These are phyloP conservation scores for Steinernema hermaphroditum DNA, from an alignment of 2,888 invertebrate genomes.

Conservation along the genomic window DNA sequence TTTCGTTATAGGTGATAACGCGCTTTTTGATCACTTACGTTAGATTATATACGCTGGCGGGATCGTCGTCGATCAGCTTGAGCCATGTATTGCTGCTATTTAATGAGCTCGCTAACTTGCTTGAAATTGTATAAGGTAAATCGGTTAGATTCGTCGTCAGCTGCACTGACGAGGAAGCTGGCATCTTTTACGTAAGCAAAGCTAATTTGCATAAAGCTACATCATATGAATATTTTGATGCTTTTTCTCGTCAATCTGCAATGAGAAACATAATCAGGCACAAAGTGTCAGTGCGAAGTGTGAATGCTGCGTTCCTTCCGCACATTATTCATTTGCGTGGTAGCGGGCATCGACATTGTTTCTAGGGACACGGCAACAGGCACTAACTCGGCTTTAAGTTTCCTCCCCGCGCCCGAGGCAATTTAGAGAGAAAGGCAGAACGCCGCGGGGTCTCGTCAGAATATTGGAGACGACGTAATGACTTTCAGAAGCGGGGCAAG, in stretches of 20 bases:
- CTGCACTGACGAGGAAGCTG: slow-evolving; percentile 21
- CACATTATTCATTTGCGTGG: not conserved
- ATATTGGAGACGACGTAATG: slow-evolving; percentile 13
- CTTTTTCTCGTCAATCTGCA: not conserved
- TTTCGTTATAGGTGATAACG: no score
- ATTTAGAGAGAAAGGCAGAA: not conserved
- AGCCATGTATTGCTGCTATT: slow-evolving; percentile 53
- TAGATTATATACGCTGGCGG: slow-evolving; percentile 49
- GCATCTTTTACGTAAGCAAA: not conserved
- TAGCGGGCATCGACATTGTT: not conserved
- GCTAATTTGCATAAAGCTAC: no score
- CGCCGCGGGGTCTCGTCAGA: not conserved
- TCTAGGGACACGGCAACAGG: not conserved
- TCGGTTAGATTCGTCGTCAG: slow-evolving; percentile 56
- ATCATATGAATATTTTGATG: no score
- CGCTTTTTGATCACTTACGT: slow-evolving; percentile 41
- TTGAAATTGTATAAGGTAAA: slow-evolving; percentile 48
- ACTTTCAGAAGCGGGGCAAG: not conserved
- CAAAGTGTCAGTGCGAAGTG: not conserved
- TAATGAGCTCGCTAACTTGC: slow-evolving; percentile 46
- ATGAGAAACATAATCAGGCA: not conserved
- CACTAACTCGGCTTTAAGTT: slow-evolving; percentile 8
- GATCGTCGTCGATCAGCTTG: slow-evolving; percentile 51
- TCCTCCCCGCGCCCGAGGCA: not conserved
- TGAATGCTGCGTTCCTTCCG: not conserved